Evolutionary conservation across 2,113 vertebrate genomes (phyloP).

Genomic region (Pogonocichla stellata): DNA sequence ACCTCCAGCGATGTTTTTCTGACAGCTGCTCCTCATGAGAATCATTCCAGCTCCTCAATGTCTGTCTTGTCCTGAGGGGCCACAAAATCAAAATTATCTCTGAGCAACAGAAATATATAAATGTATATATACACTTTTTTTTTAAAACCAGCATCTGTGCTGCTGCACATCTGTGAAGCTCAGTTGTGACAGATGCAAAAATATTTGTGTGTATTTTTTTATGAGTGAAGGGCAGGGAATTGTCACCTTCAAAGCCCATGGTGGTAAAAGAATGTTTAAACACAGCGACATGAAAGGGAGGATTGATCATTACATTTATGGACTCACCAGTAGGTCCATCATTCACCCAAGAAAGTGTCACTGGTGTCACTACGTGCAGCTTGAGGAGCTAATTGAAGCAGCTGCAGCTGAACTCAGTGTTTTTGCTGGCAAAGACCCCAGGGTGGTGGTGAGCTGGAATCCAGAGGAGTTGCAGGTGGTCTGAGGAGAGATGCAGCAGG

Average conservation of each 20-base stretch:
- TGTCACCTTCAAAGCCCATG: slow-evolving; percentile 28
- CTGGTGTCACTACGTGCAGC: slow-evolving; percentile 45
- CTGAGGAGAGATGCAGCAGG: slow-evolving; percentile 23
- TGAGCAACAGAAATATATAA: background rate
- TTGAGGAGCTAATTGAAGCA: slow-evolving; percentile 66
- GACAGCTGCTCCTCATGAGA: too few relatives aligned
- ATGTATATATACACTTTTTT: background rate
- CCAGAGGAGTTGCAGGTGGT: slow-evolving; percentile 54
- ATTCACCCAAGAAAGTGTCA: slow-evolving; percentile 60
- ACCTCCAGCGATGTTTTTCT: background rate
- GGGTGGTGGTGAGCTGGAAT: background rate
- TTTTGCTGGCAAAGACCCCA: slow-evolving; percentile 58
- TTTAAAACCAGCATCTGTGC: background rate
- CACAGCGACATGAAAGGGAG: slow-evolving; percentile 58
- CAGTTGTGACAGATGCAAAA: slow-evolving; percentile 39
- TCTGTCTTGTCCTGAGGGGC: too few relatives aligned
- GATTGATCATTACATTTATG: slow-evolving; percentile 56
- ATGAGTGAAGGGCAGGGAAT: slow-evolving; percentile 35
- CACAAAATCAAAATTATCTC: background rate
- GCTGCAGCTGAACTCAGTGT: slow-evolving; percentile 59
- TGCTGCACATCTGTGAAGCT: slow-evolving; percentile 10
- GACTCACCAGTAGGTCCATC: slow-evolving; percentile 64
- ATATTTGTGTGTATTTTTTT: slow-evolving; percentile 44
- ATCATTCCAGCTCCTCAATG: background rate
- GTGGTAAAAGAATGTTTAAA: slow-evolving; percentile 55